A percentile compares a stretch with the other conserved stretches of the same genome.
These are phyloP conservation scores for Sebastiscus tertius DNA, from an alignment of 2,797 vertebrate species.

Conservation along the genomic window DNA sequence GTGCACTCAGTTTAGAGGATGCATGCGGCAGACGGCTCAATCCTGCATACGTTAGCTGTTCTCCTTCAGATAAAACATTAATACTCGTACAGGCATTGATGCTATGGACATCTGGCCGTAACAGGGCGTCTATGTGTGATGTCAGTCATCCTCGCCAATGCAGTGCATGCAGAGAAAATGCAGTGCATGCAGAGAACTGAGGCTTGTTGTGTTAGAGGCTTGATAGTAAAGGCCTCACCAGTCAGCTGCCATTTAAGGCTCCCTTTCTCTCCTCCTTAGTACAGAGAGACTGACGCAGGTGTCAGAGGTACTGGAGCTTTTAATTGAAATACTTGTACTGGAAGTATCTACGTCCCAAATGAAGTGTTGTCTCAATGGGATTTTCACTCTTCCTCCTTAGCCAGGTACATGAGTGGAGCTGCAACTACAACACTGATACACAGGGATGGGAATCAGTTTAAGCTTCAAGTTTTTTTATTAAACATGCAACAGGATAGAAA, in stretches of 20 bases:
- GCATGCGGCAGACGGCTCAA: background rate
- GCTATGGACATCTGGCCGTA: background rate
- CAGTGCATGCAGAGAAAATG: slow-evolving; percentile 4
- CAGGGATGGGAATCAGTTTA: background rate
- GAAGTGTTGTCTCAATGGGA: slow-evolving; percentile 41
- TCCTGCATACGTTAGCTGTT: slow-evolving; percentile 15
- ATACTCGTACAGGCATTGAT: background rate
- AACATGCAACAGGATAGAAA: background rate
- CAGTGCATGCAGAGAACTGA: background rate
- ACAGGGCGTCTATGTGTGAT: slow-evolving; percentile 1
- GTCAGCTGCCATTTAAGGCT: slow-evolving; percentile 31
- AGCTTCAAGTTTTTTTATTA: background rate
- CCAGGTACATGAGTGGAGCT: background rate
- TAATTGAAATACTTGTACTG: slow-evolving; percentile 57
- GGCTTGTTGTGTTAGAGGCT: background rate
- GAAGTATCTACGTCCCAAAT: slow-evolving; percentile 51
- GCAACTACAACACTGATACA: background rate
- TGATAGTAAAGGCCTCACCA: slow-evolving; percentile 24
- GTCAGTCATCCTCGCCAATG: slow-evolving; percentile 12
- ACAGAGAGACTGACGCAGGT: slow-evolving; percentile 32
- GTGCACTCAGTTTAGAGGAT: background rate
- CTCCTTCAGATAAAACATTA: slow-evolving; percentile 7
- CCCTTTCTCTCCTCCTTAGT: slow-evolving; percentile 11
- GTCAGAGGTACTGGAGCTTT: slow-evolving; percentile 49
- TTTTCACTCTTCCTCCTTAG: slow-evolving; percentile 22